A percentile compares a stretch with the other conserved stretches of the same genome.
phyloP scores from a whole-genome alignment of 2,888 invertebrate species.

The Acleris holmiana region DNA sequence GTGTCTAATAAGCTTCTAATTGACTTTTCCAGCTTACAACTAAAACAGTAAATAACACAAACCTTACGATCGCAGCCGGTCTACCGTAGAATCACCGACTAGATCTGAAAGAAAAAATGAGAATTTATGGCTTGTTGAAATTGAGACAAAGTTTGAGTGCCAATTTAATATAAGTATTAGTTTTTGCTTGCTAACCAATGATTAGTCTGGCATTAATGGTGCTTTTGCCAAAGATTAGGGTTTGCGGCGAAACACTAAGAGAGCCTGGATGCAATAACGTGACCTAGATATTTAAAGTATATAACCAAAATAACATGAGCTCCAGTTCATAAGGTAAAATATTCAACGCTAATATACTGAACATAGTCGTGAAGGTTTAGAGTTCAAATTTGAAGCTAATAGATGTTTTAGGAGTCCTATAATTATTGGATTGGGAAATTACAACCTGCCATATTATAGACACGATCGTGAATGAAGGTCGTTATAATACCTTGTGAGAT shows the following conservation, averaged over 20 bases:
- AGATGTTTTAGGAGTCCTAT: constrained; percentile 43
- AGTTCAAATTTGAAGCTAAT: constrained; percentile 42
- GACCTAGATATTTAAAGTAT: constrained; percentile 78
- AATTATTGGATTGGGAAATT: constrained; percentile 66
- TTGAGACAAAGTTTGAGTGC: constrained; percentile 10
- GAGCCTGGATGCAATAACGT: constrained; percentile 76
- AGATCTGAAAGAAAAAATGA: constrained; percentile 23
- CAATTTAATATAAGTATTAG: constrained; percentile 21
- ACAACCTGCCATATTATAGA: constrained; percentile 79
- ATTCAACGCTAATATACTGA: neutral
- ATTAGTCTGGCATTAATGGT: constrained; percentile 68
- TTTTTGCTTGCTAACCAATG: constrained; percentile 67
- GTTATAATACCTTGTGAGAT: constrained; percentile 47
- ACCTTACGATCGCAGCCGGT: constrained; percentile 14
- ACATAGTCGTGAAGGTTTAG: neutral
- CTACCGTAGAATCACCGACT: constrained; percentile 1
- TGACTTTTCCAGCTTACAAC: neutral
- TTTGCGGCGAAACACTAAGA: constrained; percentile 67
- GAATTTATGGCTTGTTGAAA: constrained; percentile 5
- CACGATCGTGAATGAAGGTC: constrained; percentile 76
- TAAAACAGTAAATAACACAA: neutral
- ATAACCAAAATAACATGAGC: constrained; percentile 55
- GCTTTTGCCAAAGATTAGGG: constrained; percentile 72
- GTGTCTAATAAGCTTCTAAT: no score
- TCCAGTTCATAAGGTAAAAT: constrained; percentile 43